Evolutionary conservation across 2,113 vertebrate species (phyloP).

Genomic region (Aspidoscelis tigris): DNA sequence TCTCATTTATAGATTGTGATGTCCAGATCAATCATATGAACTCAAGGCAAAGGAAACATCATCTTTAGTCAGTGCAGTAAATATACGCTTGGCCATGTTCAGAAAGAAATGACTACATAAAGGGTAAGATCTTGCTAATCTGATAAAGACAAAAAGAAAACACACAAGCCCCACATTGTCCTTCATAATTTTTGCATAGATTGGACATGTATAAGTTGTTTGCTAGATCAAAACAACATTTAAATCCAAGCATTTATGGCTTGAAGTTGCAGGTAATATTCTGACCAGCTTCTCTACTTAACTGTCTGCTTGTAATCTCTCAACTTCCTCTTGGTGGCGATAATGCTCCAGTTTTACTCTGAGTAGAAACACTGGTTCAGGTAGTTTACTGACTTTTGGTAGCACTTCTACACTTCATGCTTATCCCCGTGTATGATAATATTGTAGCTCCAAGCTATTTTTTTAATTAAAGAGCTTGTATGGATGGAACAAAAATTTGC

Average conservation of each 20-base stretch:
- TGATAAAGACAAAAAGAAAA: neutral
- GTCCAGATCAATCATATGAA: too few relatives aligned
- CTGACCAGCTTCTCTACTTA: neutral
- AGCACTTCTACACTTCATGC: constrained; percentile 52
- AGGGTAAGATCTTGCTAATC: neutral
- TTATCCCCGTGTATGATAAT: constrained; percentile 34
- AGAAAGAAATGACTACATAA: neutral
- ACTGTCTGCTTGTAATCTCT: fast-evolving
- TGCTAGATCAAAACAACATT: neutral
- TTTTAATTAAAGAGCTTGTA: constrained; percentile 26
- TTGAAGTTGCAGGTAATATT: neutral
- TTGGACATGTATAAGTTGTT: neutral
- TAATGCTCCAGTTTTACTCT: neutral
- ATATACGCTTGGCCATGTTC: neutral
- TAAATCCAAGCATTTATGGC: neutral
- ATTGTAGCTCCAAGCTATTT: constrained; percentile 39
- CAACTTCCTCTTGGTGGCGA: constrained; percentile 68
- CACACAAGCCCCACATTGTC: neutral
- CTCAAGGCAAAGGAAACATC: neutral
- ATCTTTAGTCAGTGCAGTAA: neutral
- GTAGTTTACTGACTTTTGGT: constrained; percentile 51
- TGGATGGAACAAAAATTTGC: constrained; percentile 24
- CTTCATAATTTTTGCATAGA: neutral
- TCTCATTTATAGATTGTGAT: neutral
- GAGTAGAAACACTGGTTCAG: fast-evolving